phyloP scores from a whole-genome alignment of 2,797 vertebrate species.

The Gallinago solitaria region DNA sequence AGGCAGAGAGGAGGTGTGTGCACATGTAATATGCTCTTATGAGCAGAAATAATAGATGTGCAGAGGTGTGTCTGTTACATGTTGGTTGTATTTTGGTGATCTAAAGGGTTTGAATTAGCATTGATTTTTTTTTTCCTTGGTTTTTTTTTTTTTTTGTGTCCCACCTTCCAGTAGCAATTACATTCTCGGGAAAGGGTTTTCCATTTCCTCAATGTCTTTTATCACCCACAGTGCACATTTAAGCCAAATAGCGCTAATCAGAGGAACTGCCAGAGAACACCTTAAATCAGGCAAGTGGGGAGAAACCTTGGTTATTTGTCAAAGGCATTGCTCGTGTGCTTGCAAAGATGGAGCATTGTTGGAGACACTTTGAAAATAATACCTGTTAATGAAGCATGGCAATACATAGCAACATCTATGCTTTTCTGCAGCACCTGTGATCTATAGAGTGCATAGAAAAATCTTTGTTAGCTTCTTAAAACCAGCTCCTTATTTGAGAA shows the following conservation, averaged over 20 bases:
- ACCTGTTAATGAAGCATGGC: background rate
- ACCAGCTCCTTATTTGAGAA: slow-evolving; percentile 19
- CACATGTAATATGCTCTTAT: background rate
- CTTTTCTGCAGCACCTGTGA: slow-evolving; percentile 38
- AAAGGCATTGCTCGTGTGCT: background rate
- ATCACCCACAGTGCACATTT: background rate
- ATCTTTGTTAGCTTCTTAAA: slow-evolving; percentile 41
- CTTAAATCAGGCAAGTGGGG: background rate
- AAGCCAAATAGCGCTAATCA: background rate
- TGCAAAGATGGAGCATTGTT: background rate
- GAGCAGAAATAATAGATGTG: background rate
- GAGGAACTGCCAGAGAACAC: background rate
- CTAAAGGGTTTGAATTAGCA: background rate
- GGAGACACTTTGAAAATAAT: background rate
- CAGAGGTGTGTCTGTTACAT: background rate
- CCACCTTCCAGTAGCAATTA: background rate
- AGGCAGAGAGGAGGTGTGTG: background rate
- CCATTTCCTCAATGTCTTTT: background rate
- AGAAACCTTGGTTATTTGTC: slow-evolving; percentile 9
- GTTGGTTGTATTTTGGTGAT: background rate
- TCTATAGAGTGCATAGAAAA: slow-evolving; percentile 7
- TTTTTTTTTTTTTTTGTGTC: background rate
- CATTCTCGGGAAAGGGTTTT: background rate
- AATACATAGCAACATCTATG: background rate
- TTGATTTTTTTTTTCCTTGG: background rate